Percentiles rank a stretch among this genome's conserved stretches.
Evolutionary conservation across 2,113 vertebrate species (phyloP).

Genomic region (Tachycineta bicolor): DNA sequence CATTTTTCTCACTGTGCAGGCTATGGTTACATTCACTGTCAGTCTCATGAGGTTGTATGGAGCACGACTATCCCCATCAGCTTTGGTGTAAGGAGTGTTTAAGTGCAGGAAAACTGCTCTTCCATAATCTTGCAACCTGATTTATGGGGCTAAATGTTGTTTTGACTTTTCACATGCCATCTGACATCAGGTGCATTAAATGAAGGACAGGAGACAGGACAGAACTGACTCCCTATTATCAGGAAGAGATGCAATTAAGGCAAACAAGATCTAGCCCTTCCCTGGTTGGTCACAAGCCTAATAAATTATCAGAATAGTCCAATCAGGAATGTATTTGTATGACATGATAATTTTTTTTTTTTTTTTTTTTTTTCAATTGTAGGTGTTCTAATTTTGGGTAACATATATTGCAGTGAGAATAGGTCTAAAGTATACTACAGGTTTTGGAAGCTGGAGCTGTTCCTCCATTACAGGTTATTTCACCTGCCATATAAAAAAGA

Average conservation of each 20-base stretch:
- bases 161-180: background rate
- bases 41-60: background rate
- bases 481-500: conserved; percentile 50
- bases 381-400: background rate
- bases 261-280: conserved; percentile 52
- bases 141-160: background rate
- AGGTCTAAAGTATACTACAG: conserved; percentile 73
- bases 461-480: conserved; percentile 70
- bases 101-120: background rate
- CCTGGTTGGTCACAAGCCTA: conserved; percentile 4
- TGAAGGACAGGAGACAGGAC: background rate
- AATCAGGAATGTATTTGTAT: background rate
- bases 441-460: conserved; percentile 71
- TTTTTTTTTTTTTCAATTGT: background rate
- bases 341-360: background rate
- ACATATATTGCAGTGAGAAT: background rate
- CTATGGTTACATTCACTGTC: background rate
- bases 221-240: background rate
- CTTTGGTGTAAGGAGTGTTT: background rate
- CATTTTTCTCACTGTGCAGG: background rate
- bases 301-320: background rate
- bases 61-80: background rate
- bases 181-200: background rate
- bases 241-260: conserved; percentile 43
- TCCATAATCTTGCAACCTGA: background rate